Base-by-base conservation (phyloP, 2,113 vertebrate species). In the Rutilus rutilus region DNA sequence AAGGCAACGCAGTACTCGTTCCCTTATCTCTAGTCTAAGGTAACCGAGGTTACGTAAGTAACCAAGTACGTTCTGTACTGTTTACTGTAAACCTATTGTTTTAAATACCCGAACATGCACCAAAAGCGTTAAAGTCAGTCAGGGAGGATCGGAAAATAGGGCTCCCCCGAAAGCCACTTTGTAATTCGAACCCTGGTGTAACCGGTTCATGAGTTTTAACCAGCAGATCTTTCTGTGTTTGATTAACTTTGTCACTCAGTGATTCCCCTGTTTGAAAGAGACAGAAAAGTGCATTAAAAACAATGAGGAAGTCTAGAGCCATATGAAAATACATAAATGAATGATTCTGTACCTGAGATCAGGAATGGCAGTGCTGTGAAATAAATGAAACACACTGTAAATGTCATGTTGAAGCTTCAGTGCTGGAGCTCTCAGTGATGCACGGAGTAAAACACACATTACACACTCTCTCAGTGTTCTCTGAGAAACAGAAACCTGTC, bases 221-320 rank as follows among this genome's bases (percentile, higher is more conserved):
- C 62, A 36, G 89, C 30, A 5, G 47, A 17, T 52, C 15, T 73
- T 39, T 27, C 19, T 85, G 87, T 5, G 10, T 74, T 45, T 91
- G 90, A 78, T 65, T 0, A 30, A 88, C 71, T 15, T 90, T 42
- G 23, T 78, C 71, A 59, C 78, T 50, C 52, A 27, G 62, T 47
- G 14, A 73, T 21, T 87, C 4, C 33, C 74, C 85, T 83, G 64
- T 82, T 42, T 23, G 64, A 3, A 47, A 15, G 78, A 21, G 50
- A n/a, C 47, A 0, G 47, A 54, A 69, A 77, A 52, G 7, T 1
- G 8, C 27, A 52, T 77, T 10, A 10, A 50, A 75, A 30, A 39
- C 10, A 3, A 12, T 15, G 39, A 7, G 6, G 8, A 47, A 30
- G 59, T 6, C 5, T 11, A 71, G 4, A 71, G 23, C 3, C 27